Percentiles rank a stretch among this genome's conserved stretches.
These are phyloP conservation scores for Drosophila kanapiae DNA, from an alignment of 1,140 invertebrate genomes.

Conservation along the genomic window DNA sequence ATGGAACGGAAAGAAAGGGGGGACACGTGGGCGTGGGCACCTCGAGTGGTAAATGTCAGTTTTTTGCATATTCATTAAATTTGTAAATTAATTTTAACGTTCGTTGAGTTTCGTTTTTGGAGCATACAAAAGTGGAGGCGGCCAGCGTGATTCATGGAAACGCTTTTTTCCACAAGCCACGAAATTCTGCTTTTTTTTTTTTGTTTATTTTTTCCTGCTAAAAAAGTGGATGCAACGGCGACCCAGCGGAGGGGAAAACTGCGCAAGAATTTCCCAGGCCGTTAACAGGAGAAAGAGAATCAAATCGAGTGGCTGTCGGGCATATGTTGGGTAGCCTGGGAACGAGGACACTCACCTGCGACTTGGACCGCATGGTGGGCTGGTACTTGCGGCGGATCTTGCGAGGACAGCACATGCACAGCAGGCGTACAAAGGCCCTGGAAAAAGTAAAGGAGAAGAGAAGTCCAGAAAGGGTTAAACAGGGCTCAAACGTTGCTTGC, in stretches of 20 bases:
- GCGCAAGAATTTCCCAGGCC: slow-evolving; percentile 14
- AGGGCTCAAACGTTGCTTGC: neutral
- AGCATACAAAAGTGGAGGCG: slow-evolving; percentile 58
- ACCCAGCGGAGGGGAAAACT: slow-evolving; percentile 7
- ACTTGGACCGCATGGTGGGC: slow-evolving; percentile 91
- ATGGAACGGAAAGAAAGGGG: neutral
- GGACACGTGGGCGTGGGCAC: neutral
- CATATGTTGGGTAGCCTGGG: neutral
- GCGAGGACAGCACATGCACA: slow-evolving; percentile 92
- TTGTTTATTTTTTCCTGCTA: slow-evolving; percentile 1
- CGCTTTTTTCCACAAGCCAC: slow-evolving; percentile 25
- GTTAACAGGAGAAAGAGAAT: slow-evolving; percentile 26
- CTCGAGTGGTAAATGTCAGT: slow-evolving; percentile 36
- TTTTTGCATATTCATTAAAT: slow-evolving; percentile 69
- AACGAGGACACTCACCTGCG: slow-evolving; percentile 88
- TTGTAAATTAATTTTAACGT: slow-evolving; percentile 78
- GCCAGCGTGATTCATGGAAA: slow-evolving; percentile 59
- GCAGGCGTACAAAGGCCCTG: slow-evolving; percentile 93
- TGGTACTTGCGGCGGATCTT: slow-evolving; percentile 91
- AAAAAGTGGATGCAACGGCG: slow-evolving; percentile 26
- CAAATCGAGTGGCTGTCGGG: slow-evolving; percentile 25
- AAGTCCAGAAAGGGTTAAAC: slow-evolving; percentile 50
- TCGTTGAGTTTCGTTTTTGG: slow-evolving; percentile 74
- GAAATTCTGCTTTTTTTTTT: neutral
- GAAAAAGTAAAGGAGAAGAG: slow-evolving; percentile 80